Evolutionary conservation across 2,888 invertebrate genomes (phyloP).

Genomic region (Microplitis manilae): DNA sequence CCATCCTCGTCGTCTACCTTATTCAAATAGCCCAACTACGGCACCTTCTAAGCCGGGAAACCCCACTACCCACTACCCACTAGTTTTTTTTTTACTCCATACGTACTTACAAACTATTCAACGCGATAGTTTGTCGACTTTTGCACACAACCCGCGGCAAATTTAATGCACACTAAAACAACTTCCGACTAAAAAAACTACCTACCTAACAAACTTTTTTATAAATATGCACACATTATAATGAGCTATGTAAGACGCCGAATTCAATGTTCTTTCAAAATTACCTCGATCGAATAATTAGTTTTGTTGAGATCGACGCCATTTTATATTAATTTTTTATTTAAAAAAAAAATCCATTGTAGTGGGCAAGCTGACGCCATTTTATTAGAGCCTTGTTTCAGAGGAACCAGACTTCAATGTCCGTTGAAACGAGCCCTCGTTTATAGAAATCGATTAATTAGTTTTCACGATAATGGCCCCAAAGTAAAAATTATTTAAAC

Average conservation of each 20-base stretch:
- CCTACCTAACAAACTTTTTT: not conserved
- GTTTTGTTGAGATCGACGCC: too few relatives aligned
- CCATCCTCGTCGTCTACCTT: slow-evolving; percentile 60
- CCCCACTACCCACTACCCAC: slow-evolving; percentile 35
- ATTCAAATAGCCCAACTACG: slow-evolving; percentile 60
- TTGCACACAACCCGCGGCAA: not conserved
- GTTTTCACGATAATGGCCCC: too few relatives aligned
- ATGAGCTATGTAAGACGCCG: not conserved
- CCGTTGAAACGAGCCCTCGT: too few relatives aligned
- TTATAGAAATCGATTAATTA: too few relatives aligned
- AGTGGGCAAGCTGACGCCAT: too few relatives aligned
- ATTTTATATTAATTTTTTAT: too few relatives aligned
- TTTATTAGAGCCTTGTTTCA: too few relatives aligned
- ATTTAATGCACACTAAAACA: not conserved
- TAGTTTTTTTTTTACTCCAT: slow-evolving; percentile 14
- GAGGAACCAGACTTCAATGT: too few relatives aligned
- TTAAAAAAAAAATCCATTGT: too few relatives aligned
- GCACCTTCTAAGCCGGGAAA: slow-evolving; percentile 34
- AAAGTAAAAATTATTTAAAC: too few relatives aligned
- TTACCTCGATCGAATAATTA: too few relatives aligned
- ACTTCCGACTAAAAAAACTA: not conserved
- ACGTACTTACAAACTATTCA: not conserved
- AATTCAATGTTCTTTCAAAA: not conserved
- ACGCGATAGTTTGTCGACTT: not conserved
- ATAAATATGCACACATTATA: not conserved